phyloP scores from a whole-genome alignment of 2,797 vertebrate genomes.

The Alcedo quadribrachys region DNA sequence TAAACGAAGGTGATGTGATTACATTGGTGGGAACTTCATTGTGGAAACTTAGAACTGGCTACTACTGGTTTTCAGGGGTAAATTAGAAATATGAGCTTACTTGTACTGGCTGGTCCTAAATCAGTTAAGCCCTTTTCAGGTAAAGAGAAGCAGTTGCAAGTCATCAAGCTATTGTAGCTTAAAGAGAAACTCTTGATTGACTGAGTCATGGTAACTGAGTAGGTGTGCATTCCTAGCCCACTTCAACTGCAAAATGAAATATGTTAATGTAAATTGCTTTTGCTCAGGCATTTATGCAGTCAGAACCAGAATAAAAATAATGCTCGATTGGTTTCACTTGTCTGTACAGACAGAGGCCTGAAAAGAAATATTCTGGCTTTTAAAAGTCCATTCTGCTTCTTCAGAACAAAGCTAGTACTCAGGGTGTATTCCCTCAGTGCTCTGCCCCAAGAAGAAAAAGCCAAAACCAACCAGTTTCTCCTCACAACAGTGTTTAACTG shows the following conservation, averaged over 20 bases:
- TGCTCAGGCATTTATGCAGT: conserved; percentile 47
- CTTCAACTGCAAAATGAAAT: conserved; percentile 58
- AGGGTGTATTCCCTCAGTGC: background rate
- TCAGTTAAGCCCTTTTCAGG: conserved; percentile 25
- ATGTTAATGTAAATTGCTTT: conserved; percentile 57
- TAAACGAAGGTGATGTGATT: background rate
- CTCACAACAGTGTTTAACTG: background rate
- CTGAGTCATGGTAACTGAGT: conserved; percentile 49
- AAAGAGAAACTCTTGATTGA: conserved; percentile 44
- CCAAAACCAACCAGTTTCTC: background rate
- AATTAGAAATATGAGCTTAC: background rate
- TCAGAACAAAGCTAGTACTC: background rate
- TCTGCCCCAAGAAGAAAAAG: no score
- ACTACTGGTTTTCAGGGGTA: background rate
- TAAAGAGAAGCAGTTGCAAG: conserved; percentile 18
- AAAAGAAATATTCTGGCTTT: background rate
- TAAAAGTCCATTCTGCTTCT: background rate
- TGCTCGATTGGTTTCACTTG: background rate
- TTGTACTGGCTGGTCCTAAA: background rate
- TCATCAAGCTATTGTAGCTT: conserved; percentile 36
- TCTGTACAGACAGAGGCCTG: background rate
- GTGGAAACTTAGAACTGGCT: background rate
- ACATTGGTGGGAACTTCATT: background rate
- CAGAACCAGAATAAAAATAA: conserved; percentile 52
- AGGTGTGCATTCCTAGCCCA: conserved; percentile 54